Base-by-base conservation (phyloP, 2,888 invertebrate genomes). In the Galerucella calmariensis region DNA sequence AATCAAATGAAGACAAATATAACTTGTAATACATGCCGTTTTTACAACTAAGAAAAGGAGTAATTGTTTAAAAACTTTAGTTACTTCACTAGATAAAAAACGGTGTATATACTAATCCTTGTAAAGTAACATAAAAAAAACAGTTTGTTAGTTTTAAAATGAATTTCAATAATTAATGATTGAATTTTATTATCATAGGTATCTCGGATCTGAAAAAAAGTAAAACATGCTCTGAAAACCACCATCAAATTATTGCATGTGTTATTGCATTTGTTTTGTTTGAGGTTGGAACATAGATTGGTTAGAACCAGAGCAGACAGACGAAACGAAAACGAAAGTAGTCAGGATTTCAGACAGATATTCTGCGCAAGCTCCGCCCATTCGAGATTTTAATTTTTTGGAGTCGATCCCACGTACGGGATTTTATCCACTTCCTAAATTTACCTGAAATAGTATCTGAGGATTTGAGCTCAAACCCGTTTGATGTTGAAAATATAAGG, bases 91-190 rank as follows among this genome's bases (percentile, higher is more conserved):
- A 48, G 48, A 48, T 48, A 48, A 14, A 46, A 48, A 48, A 48
- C 48, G 48, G 48, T 48, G 48, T 48, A 48, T 48, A 48, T 48
- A 48, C 48, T 48, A 48, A 48, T 48, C 48, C 48, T 48, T 48
- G 48, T 48, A 48, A 48, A 48, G 14, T 48, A 48, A 48, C 14
- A 48, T 14, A 48, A 48, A 48, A 48, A 20, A 48, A 48, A 48
- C 48, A 48, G 48, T 48, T 46, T 46, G 46, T 46, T 46, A 46
- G 46, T 48, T 2, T 48, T 48, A 14, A 48, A 48, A 48, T 48
- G 14, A 48, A 48, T 48, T 48, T 48, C 48, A 48, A 48, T 48
- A 14, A 48, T 48, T 48, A 48, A 48, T 48, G 48, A 14, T 48
- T 2, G 12, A 48, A 48, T 48, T 14, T 48, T 48, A 48, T 48